Evolutionary conservation across 2,113 vertebrate genomes (phyloP).

Genomic region (Oncorhynchus tshawytscha): DNA sequence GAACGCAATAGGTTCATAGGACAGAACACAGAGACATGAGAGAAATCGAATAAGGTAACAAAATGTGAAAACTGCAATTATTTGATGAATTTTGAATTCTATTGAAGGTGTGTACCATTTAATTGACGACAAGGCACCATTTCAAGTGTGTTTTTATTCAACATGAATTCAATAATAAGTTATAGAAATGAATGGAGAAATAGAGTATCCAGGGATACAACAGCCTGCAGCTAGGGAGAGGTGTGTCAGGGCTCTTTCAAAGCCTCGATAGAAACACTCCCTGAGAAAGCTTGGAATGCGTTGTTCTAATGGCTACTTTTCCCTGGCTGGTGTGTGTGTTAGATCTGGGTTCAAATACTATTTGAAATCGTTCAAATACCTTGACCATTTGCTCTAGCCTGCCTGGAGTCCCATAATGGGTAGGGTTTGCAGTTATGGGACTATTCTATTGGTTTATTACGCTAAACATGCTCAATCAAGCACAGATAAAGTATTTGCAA

Average conservation of each 20-base stretch:
- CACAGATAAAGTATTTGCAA: no score
- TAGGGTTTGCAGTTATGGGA: no score
- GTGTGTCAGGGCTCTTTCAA: background rate
- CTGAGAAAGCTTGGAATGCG: slow-evolving; percentile 35
- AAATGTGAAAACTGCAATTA: background rate
- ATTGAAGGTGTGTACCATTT: background rate
- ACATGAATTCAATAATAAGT: background rate
- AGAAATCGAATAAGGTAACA: no score
- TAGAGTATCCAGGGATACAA: background rate
- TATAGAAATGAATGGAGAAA: background rate
- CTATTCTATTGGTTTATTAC: background rate
- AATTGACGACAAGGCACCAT: no score
- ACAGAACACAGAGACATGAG: no score
- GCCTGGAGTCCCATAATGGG: no score
- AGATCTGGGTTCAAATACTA: background rate
- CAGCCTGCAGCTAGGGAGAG: slow-evolving; percentile 22
- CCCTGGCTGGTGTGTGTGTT: background rate
- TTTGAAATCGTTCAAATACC: background rate
- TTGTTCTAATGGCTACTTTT: slow-evolving; percentile 17
- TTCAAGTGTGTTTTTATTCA: background rate
- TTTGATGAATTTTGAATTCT: background rate
- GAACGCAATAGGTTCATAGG: no score
- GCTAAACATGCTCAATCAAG: background rate
- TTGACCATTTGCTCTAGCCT: no score
- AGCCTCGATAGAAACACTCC: slow-evolving; percentile 26